These are phyloP conservation scores for Yoshiicerus persimilis DNA, from an alignment of 1,140 invertebrate genomes.

Conservation along the genomic window DNA sequence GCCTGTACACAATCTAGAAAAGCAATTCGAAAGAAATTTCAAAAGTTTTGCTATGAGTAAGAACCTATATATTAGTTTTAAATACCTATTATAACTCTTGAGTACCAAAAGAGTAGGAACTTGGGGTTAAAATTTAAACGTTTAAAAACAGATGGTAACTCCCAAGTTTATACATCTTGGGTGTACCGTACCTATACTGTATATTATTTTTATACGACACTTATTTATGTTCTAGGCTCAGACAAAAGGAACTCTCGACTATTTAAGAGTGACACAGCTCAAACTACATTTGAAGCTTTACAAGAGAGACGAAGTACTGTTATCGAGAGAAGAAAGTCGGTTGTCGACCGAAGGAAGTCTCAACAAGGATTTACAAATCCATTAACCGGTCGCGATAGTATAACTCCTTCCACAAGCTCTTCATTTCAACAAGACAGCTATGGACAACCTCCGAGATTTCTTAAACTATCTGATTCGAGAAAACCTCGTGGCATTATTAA, in stretches of 20 bases:
- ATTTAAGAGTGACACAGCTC: not conserved
- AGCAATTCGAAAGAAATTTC: not conserved
- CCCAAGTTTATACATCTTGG: no score
- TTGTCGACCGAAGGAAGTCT: not conserved
- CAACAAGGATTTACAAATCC: not conserved
- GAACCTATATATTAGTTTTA: not conserved
- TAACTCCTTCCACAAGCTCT: not conserved
- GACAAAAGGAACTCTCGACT: not conserved
- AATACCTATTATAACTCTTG: no score
- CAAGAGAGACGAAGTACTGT: constrained; percentile 15
- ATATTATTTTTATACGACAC: not conserved
- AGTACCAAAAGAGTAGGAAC: no score
- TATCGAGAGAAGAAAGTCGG: not conserved
- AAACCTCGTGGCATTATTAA: not conserved
- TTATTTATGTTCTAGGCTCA: not conserved
- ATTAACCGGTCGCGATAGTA: not conserved
- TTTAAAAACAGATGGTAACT: no score
- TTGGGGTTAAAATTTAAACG: no score
- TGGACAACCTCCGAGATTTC: not conserved
- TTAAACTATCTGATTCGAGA: not conserved
- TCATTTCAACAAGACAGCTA: not conserved
- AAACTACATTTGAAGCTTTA: not conserved
- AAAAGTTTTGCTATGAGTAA: not conserved
- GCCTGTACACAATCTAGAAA: not conserved
- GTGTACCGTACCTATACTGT: no score